phyloP scores from a whole-genome alignment of 1,140 invertebrate species.

The Macrotrachela quadricornifera region DNA sequence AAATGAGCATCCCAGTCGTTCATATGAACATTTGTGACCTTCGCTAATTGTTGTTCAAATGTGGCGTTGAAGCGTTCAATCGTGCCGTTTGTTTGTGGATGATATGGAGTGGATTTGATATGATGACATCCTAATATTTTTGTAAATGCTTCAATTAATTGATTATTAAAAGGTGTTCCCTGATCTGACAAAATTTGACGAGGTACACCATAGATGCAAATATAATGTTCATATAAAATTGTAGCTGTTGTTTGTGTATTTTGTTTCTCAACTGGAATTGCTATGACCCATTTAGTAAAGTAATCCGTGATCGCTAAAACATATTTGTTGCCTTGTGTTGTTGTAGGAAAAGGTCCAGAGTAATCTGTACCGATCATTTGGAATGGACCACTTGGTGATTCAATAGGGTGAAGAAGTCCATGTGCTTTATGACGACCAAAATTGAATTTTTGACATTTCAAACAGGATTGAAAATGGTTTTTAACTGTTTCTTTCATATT shows the following conservation, averaged over 20 bases:
- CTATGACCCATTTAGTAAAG: slow-evolving; percentile 13
- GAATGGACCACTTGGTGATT: neutral
- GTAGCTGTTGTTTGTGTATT: neutral
- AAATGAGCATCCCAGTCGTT: neutral
- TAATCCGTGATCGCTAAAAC: slow-evolving; percentile 11
- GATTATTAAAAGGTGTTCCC: slow-evolving; percentile 11
- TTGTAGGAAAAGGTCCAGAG: slow-evolving; percentile 9
- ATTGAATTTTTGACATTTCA: too few species aligned
- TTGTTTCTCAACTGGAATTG: slow-evolving; percentile 3
- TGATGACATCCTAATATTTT: slow-evolving; percentile 10
- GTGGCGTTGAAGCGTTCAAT: slow-evolving; percentile 17
- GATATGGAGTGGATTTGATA: slow-evolving; percentile 14
- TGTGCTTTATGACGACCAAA: too few species aligned
- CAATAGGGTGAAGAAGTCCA: neutral
- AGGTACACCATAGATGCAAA: slow-evolving; percentile 8
- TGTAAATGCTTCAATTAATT: slow-evolving; percentile 8
- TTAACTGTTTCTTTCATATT: too few species aligned
- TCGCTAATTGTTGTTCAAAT: neutral
- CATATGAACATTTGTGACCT: neutral
- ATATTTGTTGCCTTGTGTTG: slow-evolving; percentile 9
- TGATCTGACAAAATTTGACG: slow-evolving; percentile 10
- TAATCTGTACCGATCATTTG: slow-evolving; percentile 9
- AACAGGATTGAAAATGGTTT: too few species aligned
- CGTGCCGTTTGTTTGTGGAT: slow-evolving; percentile 18
- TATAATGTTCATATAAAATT: too few species aligned